Percentiles rank a stretch among this genome's conserved stretches.
These are phyloP conservation scores for Motacilla alba DNA, from an alignment of 2,113 vertebrate genomes.

Conservation along the genomic window DNA sequence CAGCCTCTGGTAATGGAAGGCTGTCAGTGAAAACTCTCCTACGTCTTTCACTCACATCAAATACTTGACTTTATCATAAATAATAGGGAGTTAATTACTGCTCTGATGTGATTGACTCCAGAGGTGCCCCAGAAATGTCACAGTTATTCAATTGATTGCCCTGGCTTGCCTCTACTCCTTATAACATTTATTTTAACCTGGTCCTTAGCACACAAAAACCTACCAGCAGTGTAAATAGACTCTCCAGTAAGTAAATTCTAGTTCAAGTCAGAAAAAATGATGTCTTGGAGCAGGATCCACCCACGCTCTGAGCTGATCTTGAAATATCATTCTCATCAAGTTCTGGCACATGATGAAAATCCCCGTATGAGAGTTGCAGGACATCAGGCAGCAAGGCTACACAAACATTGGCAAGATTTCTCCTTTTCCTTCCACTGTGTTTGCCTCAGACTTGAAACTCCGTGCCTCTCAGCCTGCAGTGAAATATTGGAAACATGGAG, in stretches of 20 bases:
- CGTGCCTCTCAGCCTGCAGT: not conserved
- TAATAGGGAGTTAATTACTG: not conserved
- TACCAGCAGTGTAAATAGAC: not conserved
- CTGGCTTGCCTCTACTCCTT: not conserved
- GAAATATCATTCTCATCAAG: not conserved
- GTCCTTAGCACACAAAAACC: not conserved
- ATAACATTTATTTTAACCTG: not conserved
- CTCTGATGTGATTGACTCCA: not conserved
- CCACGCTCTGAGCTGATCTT: not conserved
- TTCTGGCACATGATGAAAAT: not conserved
- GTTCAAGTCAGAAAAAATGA: not conserved
- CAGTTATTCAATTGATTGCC: not conserved
- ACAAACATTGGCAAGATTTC: constrained; percentile 25
- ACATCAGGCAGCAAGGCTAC: constrained; percentile 35
- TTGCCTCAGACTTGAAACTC: not conserved
- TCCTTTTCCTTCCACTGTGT: not conserved
- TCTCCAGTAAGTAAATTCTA: not conserved
- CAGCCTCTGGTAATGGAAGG: not conserved
- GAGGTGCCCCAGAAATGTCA: not conserved
- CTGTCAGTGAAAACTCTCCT: constrained; percentile 1
- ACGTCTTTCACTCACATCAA: not conserved
- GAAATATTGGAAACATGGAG: not conserved
- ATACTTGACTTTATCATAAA: not conserved
- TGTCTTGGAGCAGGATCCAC: constrained; percentile 6
- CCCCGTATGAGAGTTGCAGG: not conserved